phyloP scores from a whole-genome alignment of 2,113 vertebrate genomes.

The Aptenodytes patagonicus region DNA sequence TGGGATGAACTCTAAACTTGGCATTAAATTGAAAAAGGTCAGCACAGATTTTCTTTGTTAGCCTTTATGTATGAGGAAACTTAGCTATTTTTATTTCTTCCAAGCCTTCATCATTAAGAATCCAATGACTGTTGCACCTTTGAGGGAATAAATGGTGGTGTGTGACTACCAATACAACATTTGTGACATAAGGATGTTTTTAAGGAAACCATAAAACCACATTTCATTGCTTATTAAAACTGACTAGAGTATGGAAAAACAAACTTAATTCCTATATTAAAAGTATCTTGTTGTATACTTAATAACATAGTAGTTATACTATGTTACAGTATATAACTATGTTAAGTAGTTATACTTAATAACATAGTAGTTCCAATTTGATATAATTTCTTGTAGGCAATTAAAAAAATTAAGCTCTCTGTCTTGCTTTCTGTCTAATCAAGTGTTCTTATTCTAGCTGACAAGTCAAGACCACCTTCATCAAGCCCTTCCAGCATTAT shows the following conservation, averaged over 20 bases:
- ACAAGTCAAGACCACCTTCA: slow-evolving; percentile 75
- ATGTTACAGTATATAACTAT: too few relatives aligned
- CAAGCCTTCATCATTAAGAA: neutral
- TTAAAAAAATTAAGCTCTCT: neutral
- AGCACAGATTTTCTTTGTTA: neutral
- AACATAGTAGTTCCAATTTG: neutral
- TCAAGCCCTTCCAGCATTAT: slow-evolving; percentile 82
- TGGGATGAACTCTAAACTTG: neutral
- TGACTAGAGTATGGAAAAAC: neutral
- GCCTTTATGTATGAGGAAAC: neutral
- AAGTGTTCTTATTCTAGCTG: slow-evolving; percentile 49
- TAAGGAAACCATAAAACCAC: neutral
- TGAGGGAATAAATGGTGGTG: neutral
- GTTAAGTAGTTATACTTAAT: neutral
- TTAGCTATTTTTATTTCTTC: neutral
- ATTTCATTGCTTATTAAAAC: neutral
- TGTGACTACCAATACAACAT: neutral
- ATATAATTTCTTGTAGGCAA: neutral
- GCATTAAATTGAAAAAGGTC: neutral
- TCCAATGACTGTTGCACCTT: neutral
- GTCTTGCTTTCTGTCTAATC: neutral
- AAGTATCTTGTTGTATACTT: neutral
- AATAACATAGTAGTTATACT: neutral
- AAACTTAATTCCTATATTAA: neutral
- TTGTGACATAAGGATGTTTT: neutral